Conservation (phyloP, 2,797 vertebrate genomes). For the Hoplostethus atlanticus region DNA sequence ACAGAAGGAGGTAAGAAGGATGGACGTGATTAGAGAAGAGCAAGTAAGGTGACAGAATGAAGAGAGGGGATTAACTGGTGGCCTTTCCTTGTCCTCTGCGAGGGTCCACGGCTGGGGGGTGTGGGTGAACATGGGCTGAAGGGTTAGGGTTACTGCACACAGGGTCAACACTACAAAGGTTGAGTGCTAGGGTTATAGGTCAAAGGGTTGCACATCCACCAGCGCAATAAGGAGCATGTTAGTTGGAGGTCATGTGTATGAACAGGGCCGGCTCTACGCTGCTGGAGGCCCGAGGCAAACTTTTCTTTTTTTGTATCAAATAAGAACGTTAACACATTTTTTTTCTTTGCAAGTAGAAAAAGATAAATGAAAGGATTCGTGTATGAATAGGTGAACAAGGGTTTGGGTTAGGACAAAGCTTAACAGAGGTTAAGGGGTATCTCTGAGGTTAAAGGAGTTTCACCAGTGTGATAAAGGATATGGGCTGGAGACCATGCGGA, state of each 20-base stretch:
- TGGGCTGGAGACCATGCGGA: slow-evolving; percentile 99
- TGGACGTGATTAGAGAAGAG: neutral
- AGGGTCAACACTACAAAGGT: too few relatives aligned
- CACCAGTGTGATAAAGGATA: slow-evolving; percentile 89
- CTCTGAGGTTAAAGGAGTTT: neutral
- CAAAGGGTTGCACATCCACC: too few relatives aligned
- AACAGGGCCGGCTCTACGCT: neutral
- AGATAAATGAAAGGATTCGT: neutral
- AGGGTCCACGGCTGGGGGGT: too few relatives aligned
- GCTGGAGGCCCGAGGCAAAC: too few relatives aligned
- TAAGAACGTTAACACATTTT: too few relatives aligned
- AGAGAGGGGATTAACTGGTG: neutral
- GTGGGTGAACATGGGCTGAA: too few relatives aligned
- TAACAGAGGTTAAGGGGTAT: neutral
- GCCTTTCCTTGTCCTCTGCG: too few relatives aligned
- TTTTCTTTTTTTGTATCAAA: too few relatives aligned
- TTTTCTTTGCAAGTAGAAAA: too few relatives aligned
- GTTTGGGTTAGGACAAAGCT: neutral
- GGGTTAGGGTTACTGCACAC: too few relatives aligned
- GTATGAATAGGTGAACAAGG: neutral
- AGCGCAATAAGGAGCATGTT: neutral
- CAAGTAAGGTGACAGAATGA: slow-evolving; percentile 1
- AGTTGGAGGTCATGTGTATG: neutral
- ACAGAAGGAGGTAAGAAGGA: neutral
- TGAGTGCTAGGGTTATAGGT: too few relatives aligned